Conservation (phyloP, 2,113 vertebrate species). For the Raphicerus campestris region DNA sequence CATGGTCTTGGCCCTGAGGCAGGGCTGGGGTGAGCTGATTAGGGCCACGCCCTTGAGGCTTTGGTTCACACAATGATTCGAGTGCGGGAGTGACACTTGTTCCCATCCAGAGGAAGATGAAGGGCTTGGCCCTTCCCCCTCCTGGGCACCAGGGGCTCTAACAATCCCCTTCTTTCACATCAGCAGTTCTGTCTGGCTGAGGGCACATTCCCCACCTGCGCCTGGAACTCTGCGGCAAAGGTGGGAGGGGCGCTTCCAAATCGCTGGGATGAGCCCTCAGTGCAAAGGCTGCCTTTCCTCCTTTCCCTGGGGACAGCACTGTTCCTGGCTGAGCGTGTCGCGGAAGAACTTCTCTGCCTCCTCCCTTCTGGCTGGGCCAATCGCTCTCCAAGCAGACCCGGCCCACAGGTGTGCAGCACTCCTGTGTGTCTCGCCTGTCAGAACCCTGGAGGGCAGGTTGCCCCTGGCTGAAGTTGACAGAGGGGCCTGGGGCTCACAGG, state of each 20-base stretch:
- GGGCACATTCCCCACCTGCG: neutral
- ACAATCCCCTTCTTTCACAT: neutral
- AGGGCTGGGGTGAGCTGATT: neutral
- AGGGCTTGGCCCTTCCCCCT: neutral
- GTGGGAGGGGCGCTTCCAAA: neutral
- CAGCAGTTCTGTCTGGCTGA: neutral
- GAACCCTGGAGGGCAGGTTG: neutral
- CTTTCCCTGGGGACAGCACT: neutral
- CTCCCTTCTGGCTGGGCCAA: neutral
- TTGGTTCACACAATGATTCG: slow-evolving; percentile 6
- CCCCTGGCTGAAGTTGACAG: neutral
- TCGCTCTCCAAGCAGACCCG: neutral
- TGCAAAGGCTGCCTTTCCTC: neutral
- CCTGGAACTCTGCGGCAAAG: neutral
- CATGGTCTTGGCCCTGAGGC: neutral
- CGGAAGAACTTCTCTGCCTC: neutral
- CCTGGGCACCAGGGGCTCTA: neutral
- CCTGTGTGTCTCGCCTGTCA: neutral
- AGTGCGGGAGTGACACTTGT: neutral
- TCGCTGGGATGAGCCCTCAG: neutral
- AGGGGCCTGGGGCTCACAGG: neutral
- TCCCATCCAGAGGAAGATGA: neutral
- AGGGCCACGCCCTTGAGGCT: neutral
- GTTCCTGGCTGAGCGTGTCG: neutral
- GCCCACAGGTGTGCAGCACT: neutral